Percentiles rank a stretch among this genome's conserved stretches.
These are phyloP conservation scores for Alviniconcha strummeri DNA, from an alignment of 2,888 invertebrate species.

Conservation along the genomic window DNA sequence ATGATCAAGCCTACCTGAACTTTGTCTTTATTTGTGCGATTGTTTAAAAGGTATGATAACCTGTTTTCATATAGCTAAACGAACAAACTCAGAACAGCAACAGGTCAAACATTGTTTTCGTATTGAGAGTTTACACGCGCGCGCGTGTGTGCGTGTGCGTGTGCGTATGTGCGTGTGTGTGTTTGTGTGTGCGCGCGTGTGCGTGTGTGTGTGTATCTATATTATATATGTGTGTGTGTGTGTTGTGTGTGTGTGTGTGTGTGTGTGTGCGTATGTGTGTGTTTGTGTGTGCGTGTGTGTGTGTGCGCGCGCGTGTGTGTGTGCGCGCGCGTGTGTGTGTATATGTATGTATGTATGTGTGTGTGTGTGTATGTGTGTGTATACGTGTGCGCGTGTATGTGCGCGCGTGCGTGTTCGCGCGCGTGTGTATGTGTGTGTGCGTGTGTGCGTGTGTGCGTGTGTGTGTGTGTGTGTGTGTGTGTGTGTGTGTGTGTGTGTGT, in stretches of 20 bases:
- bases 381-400: neutral
- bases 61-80: too few relatives aligned
- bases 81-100: too few relatives aligned
- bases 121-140: neutral
- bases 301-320: neutral
- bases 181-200: neutral
- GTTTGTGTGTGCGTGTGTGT: neutral
- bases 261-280: neutral
- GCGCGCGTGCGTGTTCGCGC: neutral
- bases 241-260: slow-evolving; percentile 5
- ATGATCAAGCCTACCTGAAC: too few relatives aligned
- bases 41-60: too few relatives aligned
- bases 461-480: slow-evolving; percentile 2
- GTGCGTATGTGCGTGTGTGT: neutral
- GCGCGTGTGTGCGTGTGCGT: neutral
- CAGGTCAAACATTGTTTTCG: too few relatives aligned
- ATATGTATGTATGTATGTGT: neutral
- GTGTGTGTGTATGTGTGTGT: neutral
- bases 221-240: neutral
- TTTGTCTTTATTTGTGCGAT: too few relatives aligned
- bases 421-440: neutral
- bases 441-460: neutral
- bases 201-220: slow-evolving; percentile 1
- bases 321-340: neutral
- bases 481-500: slow-evolving; percentile 4